Percentiles rank a stretch among this genome's conserved stretches.
Evolutionary conservation across 2,113 vertebrate species (phyloP).

Genomic region (Ailuropoda melanoleuca): DNA sequence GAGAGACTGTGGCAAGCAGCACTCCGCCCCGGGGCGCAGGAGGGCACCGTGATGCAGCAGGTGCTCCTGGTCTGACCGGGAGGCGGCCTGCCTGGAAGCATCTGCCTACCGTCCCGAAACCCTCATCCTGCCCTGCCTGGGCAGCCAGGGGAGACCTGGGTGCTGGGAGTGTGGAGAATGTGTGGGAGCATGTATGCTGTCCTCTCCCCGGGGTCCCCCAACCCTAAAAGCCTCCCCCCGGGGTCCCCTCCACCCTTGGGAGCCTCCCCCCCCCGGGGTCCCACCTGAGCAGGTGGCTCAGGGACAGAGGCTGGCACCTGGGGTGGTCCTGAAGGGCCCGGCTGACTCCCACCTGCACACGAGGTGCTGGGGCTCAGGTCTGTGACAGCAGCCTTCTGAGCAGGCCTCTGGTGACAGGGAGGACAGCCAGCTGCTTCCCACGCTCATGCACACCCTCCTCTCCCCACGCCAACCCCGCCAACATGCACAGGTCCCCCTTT

Average conservation of each 20-base stretch:
- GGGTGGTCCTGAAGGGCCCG: accelerated
- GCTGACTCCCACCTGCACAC: neutral
- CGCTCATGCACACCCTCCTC: accelerated
- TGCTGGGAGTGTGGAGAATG: accelerated
- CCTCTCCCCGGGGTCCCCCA: neutral
- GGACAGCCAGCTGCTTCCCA: neutral
- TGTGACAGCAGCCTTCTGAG: neutral
- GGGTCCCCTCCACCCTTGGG: neutral
- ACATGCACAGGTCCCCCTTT: accelerated
- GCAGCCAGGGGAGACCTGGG: accelerated
- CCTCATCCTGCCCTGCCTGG: neutral
- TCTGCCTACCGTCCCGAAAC: neutral
- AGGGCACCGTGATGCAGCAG: too few relatives aligned
- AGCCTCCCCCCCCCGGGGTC: neutral
- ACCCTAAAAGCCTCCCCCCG: too few relatives aligned
- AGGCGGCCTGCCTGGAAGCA: neutral
- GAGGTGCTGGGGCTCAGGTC: neutral
- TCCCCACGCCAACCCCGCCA: accelerated
- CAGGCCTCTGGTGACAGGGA: neutral
- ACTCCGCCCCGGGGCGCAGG: accelerated
- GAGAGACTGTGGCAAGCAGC: neutral
- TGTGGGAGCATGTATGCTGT: neutral
- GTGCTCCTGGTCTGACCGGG: neutral
- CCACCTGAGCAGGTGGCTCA: neutral
- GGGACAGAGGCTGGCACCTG: neutral